Base-by-base conservation (phyloP, 2,797 vertebrate genomes). In the Novumbra hubbsi region DNA sequence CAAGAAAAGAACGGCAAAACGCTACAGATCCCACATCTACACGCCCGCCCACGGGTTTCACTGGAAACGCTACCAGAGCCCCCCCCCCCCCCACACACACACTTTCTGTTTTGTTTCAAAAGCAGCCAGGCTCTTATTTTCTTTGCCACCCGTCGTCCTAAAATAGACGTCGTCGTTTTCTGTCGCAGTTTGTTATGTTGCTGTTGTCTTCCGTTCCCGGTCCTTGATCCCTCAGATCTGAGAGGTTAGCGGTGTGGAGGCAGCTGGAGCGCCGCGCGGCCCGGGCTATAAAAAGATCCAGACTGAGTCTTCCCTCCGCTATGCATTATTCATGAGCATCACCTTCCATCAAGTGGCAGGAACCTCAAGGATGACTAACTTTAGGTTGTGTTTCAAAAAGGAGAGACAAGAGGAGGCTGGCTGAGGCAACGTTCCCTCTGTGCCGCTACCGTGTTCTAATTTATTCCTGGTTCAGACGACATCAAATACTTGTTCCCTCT, bases 261-360 rank as follows among this genome's bases (percentile, higher is more conserved):
- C 41, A 93, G 89, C 85, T 84, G 78, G 90, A 83, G 21, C 14
- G 48, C n/a, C 38, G 38, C 77, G 71, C 79, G 88, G 83, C 87
- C 85, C 80, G 85, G 85, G 88, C 95, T 97, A 98, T 96, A 98
- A 98, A 98, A 98, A 97, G 96, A 92, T 91, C 94, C 94, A 95
- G 94, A 94, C 93, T 91, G 86, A 96, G 95, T 95, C 95, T 96
- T 97, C 95, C 95, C 95, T 96, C 95, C 94, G 90, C 82, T 84
- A 97, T 99, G 96, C 96, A 99, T 98, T 96, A 99, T 98, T 96
- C 97, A 99, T 96, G 82, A 93, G 94, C 82, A 91, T 83, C 87
- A 91, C 91, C 88, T 89, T 95, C 94, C 95, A 94, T 95, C 94
- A 94, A 94, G 93, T 92, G 94, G 94, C 94, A 94, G 89, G 92